Evolutionary conservation across 2,888 invertebrate genomes (phyloP).

Genomic region (Anthrax anthrax): DNA sequence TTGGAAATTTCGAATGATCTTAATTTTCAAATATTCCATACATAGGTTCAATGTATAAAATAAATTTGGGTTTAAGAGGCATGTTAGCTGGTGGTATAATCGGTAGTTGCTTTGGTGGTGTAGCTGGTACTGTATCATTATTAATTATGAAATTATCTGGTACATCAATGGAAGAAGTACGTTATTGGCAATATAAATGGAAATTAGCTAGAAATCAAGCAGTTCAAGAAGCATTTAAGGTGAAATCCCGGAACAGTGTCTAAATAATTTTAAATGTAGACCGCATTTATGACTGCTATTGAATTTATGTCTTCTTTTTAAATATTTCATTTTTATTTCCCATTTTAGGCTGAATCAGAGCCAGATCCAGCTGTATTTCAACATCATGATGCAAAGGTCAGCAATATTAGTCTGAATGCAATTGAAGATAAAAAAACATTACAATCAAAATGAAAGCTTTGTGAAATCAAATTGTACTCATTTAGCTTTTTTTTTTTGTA

Average conservation of each 20-base stretch:
- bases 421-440: too few species aligned
- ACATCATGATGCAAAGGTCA: constrained; percentile 13
- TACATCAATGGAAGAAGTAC: constrained; percentile 47
- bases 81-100: constrained; percentile 50
- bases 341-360: constrained; percentile 18
- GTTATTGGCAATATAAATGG: constrained; percentile 43
- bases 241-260: too few species aligned
- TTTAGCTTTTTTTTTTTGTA: too few species aligned
- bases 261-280: background rate
- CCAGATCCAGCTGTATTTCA: constrained; percentile 17
- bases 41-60: constrained; percentile 48
- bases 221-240: constrained; percentile 24
- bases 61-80: constrained; percentile 51
- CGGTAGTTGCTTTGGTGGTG: constrained; percentile 45
- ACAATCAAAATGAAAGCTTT: too few species aligned
- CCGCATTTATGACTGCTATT: too few species aligned
- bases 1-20: too few species aligned
- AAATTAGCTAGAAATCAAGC: constrained; percentile 28
- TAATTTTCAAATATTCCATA: background rate
- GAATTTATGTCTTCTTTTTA: background rate
- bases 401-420: background rate
- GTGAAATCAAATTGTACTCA: too few species aligned
- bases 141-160: constrained; percentile 43
- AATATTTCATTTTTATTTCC: constrained; percentile 1
- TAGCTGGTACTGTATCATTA: constrained; percentile 43